Evolutionary conservation across 2,113 vertebrate species (phyloP), one percentile per base, ranked within the genome.

Genomic region (Aldabrachelys gigantea): DNA sequence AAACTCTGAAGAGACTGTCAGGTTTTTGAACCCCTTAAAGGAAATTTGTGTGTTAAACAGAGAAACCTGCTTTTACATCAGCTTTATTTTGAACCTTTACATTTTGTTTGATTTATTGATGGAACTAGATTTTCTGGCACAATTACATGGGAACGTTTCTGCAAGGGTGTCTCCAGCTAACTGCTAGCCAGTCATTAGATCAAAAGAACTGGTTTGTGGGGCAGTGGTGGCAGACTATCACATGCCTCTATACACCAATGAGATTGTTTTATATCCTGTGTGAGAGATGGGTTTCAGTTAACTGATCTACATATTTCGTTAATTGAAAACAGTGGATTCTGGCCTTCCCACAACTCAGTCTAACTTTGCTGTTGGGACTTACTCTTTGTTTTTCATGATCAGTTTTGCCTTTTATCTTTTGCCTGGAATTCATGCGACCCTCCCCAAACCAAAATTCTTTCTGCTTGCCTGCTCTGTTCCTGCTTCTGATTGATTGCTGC

Each of bases 51-150:
- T 69, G n/a, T n/a, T 69, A 69, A 69, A 69, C 10, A 69, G 0
- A 2, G 38, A 6, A 24, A 0, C 2, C 9, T 17, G 4, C 1
- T 47, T 31, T 6, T 27, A 50, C n/a, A 6, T 6, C 4, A 0
- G 29, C 31, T 10, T 79, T 3, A 0, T 0, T 1, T 10, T 0
- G 4, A 21, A 19, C 44, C 29, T 85, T n/a, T 8, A 0, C 1
- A 5, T 82, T 24, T 6, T 22, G 35, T 69, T 27, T 2, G 17
- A 27, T 56, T 10, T 0, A 2, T 3, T 7, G 79, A 0, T 1
- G 4, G 47, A 44, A 21, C 5, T 11, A 8, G 17, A 14, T 0
- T 5, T 69, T n/a, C 35, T n/a, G 16, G 8, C 35, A 69, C 16
- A 38, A 16, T 69, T 69, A 38, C 35, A 21, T 69, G 65, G 8